Evolutionary conservation across 2,888 invertebrate genomes (phyloP).

Genomic region (Danaus chrysippus): DNA sequence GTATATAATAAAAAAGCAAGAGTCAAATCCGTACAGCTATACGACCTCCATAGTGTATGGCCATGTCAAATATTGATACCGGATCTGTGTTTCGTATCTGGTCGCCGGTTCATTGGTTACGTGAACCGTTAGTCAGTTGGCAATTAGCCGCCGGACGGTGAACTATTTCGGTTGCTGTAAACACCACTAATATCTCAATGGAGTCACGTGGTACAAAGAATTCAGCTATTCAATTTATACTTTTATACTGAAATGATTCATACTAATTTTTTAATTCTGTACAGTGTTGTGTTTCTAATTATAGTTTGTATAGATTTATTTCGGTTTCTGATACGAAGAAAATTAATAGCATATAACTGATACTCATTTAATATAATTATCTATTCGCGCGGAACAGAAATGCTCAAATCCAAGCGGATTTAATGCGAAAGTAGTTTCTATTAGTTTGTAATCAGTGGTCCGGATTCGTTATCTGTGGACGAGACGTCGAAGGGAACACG

Average conservation of each 20-base stretch:
- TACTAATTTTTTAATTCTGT: not conserved
- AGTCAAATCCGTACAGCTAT: not conserved
- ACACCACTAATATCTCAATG: slow-evolving; percentile 29
- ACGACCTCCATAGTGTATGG: slow-evolving; percentile 5
- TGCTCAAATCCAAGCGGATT: slow-evolving; percentile 2
- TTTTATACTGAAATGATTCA: slow-evolving; percentile 1
- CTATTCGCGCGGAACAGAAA: not conserved
- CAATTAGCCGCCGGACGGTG: slow-evolving; percentile 50
- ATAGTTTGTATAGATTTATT: too few species aligned
- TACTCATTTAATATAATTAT: not conserved
- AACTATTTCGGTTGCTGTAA: slow-evolving; percentile 44
- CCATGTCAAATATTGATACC: slow-evolving; percentile 20
- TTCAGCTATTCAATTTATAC: not conserved
- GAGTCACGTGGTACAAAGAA: slow-evolving; percentile 5
- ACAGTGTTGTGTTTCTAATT: too few species aligned
- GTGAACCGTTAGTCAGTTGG: slow-evolving; percentile 41
- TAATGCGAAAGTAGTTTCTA: slow-evolving; percentile 6
- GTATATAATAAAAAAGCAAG: not conserved
- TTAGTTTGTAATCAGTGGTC: slow-evolving; percentile 18
- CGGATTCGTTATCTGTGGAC: slow-evolving; percentile 22
- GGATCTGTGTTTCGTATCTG: slow-evolving; percentile 9
- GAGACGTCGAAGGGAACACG: slow-evolving; percentile 29
- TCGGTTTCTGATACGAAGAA: not conserved
- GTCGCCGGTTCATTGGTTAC: slow-evolving; percentile 28
- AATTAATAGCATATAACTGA: not conserved